phyloP scores from a whole-genome alignment of 2,113 vertebrate genomes.

The Seriola dumerili region DNA sequence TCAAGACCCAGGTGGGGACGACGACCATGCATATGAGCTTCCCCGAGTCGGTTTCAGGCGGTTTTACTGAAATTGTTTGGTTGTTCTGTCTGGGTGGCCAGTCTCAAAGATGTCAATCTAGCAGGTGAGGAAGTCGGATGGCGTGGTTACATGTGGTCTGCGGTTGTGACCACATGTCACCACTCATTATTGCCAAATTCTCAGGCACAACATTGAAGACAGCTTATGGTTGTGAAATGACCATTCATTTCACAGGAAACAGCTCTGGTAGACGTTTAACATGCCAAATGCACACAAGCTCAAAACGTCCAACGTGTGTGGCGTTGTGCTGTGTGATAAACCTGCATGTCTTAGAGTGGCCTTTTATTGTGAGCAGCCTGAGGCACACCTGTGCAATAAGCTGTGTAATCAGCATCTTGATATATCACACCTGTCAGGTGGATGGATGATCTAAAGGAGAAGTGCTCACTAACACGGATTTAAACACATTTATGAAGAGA shows the following conservation, averaged over 20 bases:
- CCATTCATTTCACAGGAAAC: no score
- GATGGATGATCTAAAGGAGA: neutral
- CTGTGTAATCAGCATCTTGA: neutral
- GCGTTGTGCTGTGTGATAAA: neutral
- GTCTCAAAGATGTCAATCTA: no score
- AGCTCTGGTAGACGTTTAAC: neutral
- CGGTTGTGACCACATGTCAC: no score
- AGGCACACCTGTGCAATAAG: neutral
- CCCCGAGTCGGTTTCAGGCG: neutral
- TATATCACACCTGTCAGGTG: neutral
- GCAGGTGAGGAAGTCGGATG: no score
- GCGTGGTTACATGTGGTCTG: no score
- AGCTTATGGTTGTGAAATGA: no score
- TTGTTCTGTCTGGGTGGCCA: neutral
- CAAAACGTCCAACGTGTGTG: neutral
- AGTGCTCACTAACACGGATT: neutral
- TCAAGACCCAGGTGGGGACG: no score
- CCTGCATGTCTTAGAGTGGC: neutral
- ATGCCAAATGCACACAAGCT: neutral
- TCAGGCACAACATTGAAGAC: no score
- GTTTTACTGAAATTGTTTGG: conserved; percentile 2
- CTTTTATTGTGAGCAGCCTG: neutral
- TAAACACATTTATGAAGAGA: neutral
- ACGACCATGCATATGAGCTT: neutral
- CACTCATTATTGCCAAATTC: no score